These are phyloP conservation scores for Sminthurides aquaticus DNA, from an alignment of 2,888 invertebrate genomes.

Conservation along the genomic window DNA sequence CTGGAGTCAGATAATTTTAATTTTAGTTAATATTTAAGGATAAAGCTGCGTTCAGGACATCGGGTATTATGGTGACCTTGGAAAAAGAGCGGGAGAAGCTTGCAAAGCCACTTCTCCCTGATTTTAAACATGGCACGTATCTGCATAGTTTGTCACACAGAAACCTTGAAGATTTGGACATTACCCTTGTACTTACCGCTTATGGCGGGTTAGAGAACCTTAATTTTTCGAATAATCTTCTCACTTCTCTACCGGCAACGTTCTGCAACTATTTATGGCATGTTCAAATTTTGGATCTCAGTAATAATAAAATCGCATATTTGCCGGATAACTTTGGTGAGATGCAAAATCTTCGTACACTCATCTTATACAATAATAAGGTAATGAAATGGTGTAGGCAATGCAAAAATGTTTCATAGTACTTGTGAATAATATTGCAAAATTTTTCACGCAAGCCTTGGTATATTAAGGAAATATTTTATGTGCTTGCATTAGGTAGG, in stretches of 20 bases:
- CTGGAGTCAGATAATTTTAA: too few species aligned
- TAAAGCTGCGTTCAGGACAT: too few species aligned
- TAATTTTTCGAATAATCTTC: constrained; percentile 13
- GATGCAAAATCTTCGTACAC: constrained; percentile 13
- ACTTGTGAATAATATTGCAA: too few species aligned
- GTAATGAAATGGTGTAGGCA: neutral
- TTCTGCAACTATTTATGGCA: constrained; percentile 6
- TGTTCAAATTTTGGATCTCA: constrained; percentile 11
- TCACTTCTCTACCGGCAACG: constrained; percentile 2
- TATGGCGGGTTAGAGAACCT: constrained; percentile 10
- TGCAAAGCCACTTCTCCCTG: neutral
- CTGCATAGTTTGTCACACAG: neutral
- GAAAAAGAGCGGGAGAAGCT: neutral
- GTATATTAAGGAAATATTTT: too few species aligned
- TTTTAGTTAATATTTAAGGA: too few species aligned
- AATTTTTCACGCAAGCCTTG: too few species aligned
- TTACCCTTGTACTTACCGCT: constrained; percentile 12
- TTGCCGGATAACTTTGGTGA: constrained; percentile 13
- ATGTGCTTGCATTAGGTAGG: too few species aligned
- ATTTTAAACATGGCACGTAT: neutral
- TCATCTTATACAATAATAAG: constrained; percentile 12
- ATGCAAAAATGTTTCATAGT: too few species aligned
- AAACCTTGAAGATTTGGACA: constrained; percentile 4
- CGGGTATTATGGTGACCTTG: constrained; percentile 12
- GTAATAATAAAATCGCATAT: constrained; percentile 2